These are phyloP conservation scores for Silurus lanzhouensis DNA, from an alignment of 2,797 vertebrate species.

Conservation along the genomic window DNA sequence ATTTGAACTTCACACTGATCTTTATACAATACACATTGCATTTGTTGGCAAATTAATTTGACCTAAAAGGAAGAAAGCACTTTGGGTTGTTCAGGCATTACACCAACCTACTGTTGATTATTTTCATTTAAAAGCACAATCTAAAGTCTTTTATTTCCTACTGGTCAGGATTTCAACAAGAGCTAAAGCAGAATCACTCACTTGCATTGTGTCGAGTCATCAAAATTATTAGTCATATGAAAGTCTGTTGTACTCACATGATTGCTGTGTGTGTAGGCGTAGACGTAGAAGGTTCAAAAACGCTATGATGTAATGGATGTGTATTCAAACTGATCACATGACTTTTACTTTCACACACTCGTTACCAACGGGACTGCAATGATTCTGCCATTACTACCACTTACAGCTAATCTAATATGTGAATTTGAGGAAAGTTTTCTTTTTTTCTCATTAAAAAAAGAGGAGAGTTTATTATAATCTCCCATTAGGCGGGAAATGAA, in stretches of 20 bases:
- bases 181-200: background rate
- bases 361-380: background rate
- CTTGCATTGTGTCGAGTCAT: background rate
- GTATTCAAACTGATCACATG: background rate
- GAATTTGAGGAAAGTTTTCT: background rate
- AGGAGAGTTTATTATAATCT: no score
- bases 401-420: background rate
- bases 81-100: background rate
- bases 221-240: background rate
- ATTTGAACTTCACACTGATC: no score
- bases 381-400: background rate
- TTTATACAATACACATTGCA: no score
- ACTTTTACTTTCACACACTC: background rate
- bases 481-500: no score
- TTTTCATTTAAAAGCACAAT: background rate
- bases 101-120: background rate
- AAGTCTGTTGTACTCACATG: background rate
- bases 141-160: background rate
- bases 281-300: background rate
- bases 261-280: background rate
- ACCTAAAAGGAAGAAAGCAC: no score
- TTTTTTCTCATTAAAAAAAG: background rate
- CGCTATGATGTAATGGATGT: background rate
- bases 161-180: background rate
- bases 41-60: no score